phyloP scores from a whole-genome alignment of 2,113 vertebrate species.

The Psophia crepitans region DNA sequence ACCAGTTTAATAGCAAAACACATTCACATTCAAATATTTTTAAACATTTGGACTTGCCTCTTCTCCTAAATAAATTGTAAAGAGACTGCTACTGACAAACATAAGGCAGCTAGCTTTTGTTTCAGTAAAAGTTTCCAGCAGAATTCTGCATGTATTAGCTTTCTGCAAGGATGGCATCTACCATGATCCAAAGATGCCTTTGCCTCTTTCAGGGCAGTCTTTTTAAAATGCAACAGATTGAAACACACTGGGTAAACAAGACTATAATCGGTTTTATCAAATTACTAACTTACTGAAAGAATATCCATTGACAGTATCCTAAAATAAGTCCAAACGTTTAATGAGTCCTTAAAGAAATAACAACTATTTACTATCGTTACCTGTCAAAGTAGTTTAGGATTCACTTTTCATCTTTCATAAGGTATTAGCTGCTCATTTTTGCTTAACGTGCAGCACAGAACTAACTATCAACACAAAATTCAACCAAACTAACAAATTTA shows the following conservation, averaged over 20 bases:
- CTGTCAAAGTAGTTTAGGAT: constrained; percentile 18
- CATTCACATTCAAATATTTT: not conserved
- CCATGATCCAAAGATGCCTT: not conserved
- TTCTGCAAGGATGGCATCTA: not conserved
- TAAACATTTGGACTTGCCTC: not conserved
- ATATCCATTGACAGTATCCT: not conserved
- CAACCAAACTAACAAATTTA: constrained; percentile 50
- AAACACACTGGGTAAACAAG: not conserved
- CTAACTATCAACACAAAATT: constrained; percentile 41
- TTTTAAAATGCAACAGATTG: not conserved
- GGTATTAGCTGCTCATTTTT: constrained; percentile 26
- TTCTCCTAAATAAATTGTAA: not conserved
- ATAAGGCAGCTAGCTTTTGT: not conserved
- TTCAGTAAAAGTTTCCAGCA: not conserved
- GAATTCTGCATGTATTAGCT: not conserved
- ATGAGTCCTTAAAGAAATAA: not conserved
- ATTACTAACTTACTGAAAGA: not conserved
- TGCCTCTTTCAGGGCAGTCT: not conserved
- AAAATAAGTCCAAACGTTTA: not conserved
- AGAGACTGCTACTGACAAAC: not conserved
- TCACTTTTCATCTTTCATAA: not conserved
- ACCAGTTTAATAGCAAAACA: not conserved
- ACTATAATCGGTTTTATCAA: not conserved
- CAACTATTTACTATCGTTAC: not conserved
- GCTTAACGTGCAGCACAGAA: constrained; percentile 23